Conservation (phyloP, 1,140 invertebrate species). For the Aphaenogaster ashmeadi region DNA sequence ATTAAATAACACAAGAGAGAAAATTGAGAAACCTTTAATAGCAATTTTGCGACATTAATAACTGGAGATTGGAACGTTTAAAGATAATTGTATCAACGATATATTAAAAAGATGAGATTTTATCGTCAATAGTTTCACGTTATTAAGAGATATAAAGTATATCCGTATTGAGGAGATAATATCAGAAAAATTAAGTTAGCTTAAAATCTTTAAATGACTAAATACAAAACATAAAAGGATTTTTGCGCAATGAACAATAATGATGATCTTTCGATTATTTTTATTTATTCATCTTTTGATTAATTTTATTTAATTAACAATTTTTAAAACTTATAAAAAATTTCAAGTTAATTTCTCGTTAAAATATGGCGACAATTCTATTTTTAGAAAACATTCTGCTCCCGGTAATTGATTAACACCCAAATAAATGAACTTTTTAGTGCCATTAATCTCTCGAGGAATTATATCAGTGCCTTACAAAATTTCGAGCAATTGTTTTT, state of each 20-base stretch:
- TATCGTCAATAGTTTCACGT: neutral
- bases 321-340: neutral
- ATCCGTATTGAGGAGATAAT: neutral
- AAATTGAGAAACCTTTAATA: constrained; percentile 20
- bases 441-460: neutral
- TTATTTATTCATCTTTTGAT: neutral
- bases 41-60: constrained; percentile 23
- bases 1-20: neutral
- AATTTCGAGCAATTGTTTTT: neutral
- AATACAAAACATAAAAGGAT: neutral
- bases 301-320: neutral
- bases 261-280: neutral
- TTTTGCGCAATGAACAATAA: neutral
- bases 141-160: neutral
- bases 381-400: neutral
- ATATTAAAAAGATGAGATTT: neutral
- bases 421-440: neutral
- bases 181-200: neutral
- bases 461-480: neutral
- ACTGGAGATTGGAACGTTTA: constrained; percentile 3
- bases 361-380: neutral
- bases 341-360: neutral
- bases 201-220: neutral
- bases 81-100: constrained; percentile 38
- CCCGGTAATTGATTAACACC: neutral